Conservation (phyloP, 2,797 vertebrate genomes). For the Alca torda region DNA sequence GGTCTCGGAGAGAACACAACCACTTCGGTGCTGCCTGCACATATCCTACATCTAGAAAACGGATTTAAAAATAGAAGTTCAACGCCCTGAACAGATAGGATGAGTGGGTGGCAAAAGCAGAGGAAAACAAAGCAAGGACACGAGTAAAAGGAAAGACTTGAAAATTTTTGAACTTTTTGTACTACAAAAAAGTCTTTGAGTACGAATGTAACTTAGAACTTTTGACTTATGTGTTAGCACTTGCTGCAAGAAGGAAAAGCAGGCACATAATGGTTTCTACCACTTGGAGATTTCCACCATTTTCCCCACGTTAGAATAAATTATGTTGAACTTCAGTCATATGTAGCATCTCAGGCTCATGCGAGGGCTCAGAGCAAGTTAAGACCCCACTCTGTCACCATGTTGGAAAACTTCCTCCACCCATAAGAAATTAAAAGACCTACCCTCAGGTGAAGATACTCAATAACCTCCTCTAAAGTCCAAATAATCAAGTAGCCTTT, state of each 20-base stretch:
- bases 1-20: background rate
- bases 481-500: background rate
- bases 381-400: background rate
- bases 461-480: background rate
- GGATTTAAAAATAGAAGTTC: background rate
- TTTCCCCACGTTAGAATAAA: background rate
- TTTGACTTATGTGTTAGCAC: background rate
- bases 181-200: background rate
- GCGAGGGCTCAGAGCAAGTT: background rate
- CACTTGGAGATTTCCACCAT: background rate
- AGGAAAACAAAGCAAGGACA: background rate
- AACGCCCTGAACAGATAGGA: background rate
- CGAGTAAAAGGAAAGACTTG: background rate
- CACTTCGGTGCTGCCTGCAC: background rate
- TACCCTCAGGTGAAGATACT: background rate
- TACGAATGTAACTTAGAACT: background rate
- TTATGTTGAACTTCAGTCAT: constrained; percentile 38
- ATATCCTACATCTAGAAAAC: fast-evolving
- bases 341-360: constrained; percentile 3
- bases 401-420: constrained; percentile 10
- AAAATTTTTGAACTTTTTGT: background rate
- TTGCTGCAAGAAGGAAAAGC: background rate
- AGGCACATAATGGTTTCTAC: background rate
- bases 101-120: background rate
- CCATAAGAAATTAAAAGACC: constrained; percentile 34